Evolutionary conservation across 30 jellyfish, hydroid and myxozoan species (phyloP).

Genomic region (Clytia hemisphaerica): DNA sequence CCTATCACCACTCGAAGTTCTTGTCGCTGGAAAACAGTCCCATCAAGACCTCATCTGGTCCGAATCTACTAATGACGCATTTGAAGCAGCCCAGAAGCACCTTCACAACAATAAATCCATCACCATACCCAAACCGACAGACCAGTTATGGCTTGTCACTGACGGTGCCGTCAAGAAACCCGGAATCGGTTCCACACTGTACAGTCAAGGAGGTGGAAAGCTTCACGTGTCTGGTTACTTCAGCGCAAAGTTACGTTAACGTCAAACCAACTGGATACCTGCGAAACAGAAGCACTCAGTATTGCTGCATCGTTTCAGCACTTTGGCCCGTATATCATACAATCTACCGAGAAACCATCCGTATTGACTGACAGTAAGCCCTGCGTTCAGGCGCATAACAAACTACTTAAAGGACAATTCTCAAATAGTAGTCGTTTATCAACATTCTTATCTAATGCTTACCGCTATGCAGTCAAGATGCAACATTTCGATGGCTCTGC

Average conservation of each 20-base stretch:
- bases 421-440: neutral
- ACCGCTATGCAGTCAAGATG: too few relatives aligned
- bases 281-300: neutral
- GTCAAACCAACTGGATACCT: neutral
- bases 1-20: slow-evolving; percentile 29
- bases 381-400: neutral
- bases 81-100: slow-evolving; percentile 18
- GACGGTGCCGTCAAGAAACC: slow-evolving; percentile 35
- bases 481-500: neutral
- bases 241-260: neutral
- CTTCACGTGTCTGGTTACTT: neutral
- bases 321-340: neutral
- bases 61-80: slow-evolving; percentile 5
- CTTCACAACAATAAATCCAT: neutral
- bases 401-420: neutral
- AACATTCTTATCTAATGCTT: neutral
- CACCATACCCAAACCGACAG: slow-evolving; percentile 32
- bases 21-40: slow-evolving; percentile 29
- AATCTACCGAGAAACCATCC: neutral
- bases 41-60: slow-evolving; percentile 9
- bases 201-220: too few relatives aligned
- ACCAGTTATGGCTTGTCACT: slow-evolving; percentile 35
- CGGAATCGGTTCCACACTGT: slow-evolving; percentile 36
- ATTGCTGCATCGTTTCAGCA: neutral
- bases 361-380: neutral